Evolutionary conservation across 2,888 invertebrate genomes (phyloP).

Genomic region (Coremacera marginata): DNA sequence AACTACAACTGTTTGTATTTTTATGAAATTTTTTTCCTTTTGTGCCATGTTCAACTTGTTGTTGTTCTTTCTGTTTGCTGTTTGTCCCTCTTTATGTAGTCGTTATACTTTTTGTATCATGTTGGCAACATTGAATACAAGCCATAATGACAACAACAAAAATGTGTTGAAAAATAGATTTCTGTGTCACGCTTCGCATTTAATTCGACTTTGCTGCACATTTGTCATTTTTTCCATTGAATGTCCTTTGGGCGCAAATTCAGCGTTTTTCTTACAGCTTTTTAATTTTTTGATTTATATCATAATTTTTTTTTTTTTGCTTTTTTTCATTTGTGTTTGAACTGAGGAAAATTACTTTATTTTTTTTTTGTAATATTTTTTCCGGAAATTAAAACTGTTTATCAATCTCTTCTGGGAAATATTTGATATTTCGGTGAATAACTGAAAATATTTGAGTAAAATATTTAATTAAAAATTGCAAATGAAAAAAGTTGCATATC

Average conservation of each 20-base stretch:
- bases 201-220: constrained; percentile 14
- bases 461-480: no score
- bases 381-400: no score
- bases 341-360: not conserved
- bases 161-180: constrained; percentile 44
- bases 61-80: constrained; percentile 6
- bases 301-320: not conserved
- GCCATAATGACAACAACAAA: constrained; percentile 19
- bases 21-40: constrained; percentile 18
- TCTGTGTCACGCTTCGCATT: constrained; percentile 44
- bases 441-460: no score
- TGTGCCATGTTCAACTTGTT: not conserved
- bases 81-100: not conserved
- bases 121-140: constrained; percentile 16
- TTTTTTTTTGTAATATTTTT: not conserved
- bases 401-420: no score
- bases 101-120: constrained; percentile 13
- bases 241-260: not conserved
- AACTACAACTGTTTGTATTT: not conserved
- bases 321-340: not conserved
- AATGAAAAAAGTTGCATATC: no score
- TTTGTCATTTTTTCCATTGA: no score
- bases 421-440: no score
- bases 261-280: not conserved
- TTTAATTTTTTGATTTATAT: not conserved